A percentile compares a stretch with the other conserved stretches of the same genome.
Evolutionary conservation across 2,113 vertebrate genomes (phyloP).

Genomic region (Elaphurus davidianus): DNA sequence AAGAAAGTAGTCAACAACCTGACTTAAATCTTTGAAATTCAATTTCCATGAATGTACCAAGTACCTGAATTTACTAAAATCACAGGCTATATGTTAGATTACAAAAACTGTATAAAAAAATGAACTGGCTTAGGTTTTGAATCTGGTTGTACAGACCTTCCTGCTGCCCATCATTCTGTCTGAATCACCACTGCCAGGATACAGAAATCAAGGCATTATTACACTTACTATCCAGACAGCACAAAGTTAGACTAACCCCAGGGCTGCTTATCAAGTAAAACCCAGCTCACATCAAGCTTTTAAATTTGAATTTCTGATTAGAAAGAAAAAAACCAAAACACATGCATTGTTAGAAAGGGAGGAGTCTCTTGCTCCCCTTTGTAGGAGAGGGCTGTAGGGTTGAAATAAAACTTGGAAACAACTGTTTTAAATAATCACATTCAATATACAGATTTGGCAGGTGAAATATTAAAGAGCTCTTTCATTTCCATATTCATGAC

Average conservation of each 20-base stretch:
- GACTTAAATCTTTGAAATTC: constrained; percentile 39
- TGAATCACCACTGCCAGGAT: neutral
- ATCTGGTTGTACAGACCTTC: neutral
- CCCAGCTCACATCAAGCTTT: neutral
- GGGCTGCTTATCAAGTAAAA: neutral
- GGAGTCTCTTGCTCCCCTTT: neutral
- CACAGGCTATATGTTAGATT: neutral
- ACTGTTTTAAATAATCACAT: constrained; percentile 25
- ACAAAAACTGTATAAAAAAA: neutral
- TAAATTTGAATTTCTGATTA: neutral
- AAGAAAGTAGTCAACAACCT: neutral
- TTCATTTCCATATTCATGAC: constrained; percentile 40
- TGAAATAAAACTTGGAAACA: neutral
- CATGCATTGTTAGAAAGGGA: neutral
- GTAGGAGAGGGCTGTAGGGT: neutral
- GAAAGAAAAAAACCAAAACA: neutral
- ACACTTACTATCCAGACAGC: neutral
- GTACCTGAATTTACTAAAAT: neutral
- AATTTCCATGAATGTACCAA: neutral
- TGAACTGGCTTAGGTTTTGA: neutral
- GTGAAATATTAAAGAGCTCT: constrained; percentile 42
- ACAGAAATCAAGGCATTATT: neutral
- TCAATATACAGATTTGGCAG: constrained; percentile 31
- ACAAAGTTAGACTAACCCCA: neutral
- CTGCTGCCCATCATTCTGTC: neutral